Evolutionary conservation across 2,888 invertebrate genomes (phyloP), one percentile per base, ranked within the genome.

Genomic region (Pocota personata): DNA sequence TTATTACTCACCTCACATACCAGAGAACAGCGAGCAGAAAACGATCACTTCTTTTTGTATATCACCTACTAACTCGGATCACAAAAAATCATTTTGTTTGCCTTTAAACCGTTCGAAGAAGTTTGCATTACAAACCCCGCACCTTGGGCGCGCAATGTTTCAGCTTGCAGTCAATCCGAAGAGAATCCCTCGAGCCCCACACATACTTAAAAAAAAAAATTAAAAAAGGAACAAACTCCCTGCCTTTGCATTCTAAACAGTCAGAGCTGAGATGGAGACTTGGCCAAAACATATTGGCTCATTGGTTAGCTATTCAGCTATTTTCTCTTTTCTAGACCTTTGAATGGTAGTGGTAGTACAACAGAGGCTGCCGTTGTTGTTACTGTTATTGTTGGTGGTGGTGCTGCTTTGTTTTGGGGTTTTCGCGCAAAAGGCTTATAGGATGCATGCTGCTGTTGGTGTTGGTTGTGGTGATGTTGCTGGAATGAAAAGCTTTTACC

Each of bases 401-500:
- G 16, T 83, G 72, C 16, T 55, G 78, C 66, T 80, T 76, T 86
- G 82, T 76, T 80, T 82, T 67, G 71, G 71, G 64, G 35, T 71
- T 83, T 72, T 77, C 43, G 69, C 48, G 64, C 27, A 60, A 52
- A 60, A 62, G 30, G 40, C 75, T 73, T 57, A 80, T 69, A 66
- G 66, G 60, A 71, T 67, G 75, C 80, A 75, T 73, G 37, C 52
- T 35, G 50, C 14, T 19, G 16, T 50, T 21, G 21, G 37, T 62
- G 14, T 12, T 21, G 46, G 10, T 72, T 7, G 8, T 16, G 24
- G 10, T 30, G 69, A 40, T 79, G 73, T 67, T 82, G 75, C 48
- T 69, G 69, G 75, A 67, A 86, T 86, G 82, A 82, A 86, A 86
- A 86, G 86, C 86, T 86, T 86, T 82, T 82, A 72, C 86, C 66